Conservation (phyloP, 2,113 vertebrate species). For the Chascanopsetta lugubris region DNA sequence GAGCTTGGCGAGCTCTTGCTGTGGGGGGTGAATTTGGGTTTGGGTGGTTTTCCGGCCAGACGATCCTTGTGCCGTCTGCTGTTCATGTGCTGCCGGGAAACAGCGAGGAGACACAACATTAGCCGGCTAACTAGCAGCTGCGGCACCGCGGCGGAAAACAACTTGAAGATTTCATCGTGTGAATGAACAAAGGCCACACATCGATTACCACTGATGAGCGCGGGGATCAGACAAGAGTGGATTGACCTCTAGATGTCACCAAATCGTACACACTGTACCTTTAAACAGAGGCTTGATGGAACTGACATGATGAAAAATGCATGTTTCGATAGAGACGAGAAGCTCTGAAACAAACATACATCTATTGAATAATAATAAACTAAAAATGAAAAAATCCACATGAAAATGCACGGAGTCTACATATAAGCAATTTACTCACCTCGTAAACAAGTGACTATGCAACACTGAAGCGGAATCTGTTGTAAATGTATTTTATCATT, state of each 20-base stretch:
- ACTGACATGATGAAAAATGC: too few relatives aligned
- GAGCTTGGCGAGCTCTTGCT: conserved; percentile 91
- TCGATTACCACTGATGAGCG: conserved; percentile 40
- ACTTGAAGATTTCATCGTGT: conserved; percentile 56
- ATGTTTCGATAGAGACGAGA: too few relatives aligned
- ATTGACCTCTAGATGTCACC: conserved; percentile 44
- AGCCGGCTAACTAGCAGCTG: conserved; percentile 60
- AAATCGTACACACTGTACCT: too few relatives aligned
- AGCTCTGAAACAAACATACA: too few relatives aligned
- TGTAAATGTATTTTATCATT: neutral
- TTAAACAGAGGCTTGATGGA: too few relatives aligned
- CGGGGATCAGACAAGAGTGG: conserved; percentile 46
- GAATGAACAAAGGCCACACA: conserved; percentile 59
- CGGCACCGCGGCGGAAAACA: conserved; percentile 39
- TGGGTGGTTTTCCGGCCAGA: conserved; percentile 93
- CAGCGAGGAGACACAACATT: conserved; percentile 47
- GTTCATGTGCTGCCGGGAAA: conserved; percentile 90
- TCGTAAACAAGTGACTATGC: neutral
- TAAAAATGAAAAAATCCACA: too few relatives aligned
- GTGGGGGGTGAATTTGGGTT: conserved; percentile 93
- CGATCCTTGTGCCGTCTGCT: conserved; percentile 97
- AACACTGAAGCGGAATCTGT: neutral
- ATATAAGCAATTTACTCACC: neutral
- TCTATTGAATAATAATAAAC: too few relatives aligned
- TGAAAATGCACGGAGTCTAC: neutral